Conservation (phyloP, 2,888 invertebrate genomes). For the Clunio marinus region DNA sequence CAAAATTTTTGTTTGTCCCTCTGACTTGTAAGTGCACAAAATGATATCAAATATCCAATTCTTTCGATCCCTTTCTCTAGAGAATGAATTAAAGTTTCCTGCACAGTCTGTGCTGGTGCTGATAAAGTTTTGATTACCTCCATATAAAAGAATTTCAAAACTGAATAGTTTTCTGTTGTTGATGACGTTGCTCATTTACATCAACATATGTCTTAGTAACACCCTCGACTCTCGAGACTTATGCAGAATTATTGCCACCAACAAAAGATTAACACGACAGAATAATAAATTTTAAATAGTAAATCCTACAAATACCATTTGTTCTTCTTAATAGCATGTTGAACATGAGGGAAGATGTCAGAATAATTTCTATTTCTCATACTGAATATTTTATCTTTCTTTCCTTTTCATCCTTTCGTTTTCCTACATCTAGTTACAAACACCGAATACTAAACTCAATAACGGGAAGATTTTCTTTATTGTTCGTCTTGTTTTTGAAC, state of each 20-base stretch:
- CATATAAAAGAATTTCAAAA: too few relatives aligned
- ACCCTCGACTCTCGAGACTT: neutral
- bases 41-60: too few relatives aligned
- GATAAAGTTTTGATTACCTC: too few relatives aligned
- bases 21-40: too few relatives aligned
- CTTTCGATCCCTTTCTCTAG: too few relatives aligned
- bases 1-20: too few relatives aligned
- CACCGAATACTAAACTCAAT: neutral
- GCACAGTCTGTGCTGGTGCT: too few relatives aligned
- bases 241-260: neutral
- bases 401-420: neutral
- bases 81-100: too few relatives aligned
- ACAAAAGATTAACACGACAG: neutral
- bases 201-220: neutral
- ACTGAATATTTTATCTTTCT: neutral
- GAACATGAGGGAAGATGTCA: neutral
- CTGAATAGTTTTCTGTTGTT: too few relatives aligned
- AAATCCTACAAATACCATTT: neutral
- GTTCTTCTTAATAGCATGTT: neutral
- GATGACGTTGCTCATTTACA: neutral
- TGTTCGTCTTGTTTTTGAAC: neutral
- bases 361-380: neutral
- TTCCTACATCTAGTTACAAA: neutral
- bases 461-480: neutral
- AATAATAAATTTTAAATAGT: slow-evolving; percentile 15